These are phyloP conservation scores for Papilio elwesi DNA, from an alignment of 2,888 invertebrate genomes.

Conservation along the genomic window DNA sequence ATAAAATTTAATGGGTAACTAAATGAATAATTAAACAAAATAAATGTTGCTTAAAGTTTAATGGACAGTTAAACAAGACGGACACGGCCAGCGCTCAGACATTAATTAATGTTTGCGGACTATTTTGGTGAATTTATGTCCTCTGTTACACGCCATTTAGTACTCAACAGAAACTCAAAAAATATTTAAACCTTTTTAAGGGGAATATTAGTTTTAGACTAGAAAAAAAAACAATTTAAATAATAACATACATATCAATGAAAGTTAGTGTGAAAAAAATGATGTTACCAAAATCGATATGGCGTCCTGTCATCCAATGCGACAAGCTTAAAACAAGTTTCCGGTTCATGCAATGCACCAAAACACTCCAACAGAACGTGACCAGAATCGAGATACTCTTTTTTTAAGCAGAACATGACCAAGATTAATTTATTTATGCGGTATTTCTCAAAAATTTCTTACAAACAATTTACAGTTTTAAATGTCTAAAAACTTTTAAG, in stretches of 20 bases:
- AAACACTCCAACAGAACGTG: constrained; percentile 26
- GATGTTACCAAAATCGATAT: background rate
- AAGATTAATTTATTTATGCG: constrained; percentile 2
- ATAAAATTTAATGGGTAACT: background rate
- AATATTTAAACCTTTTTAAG: background rate
- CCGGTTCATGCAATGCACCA: constrained; percentile 21
- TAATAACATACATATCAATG: too few species aligned
- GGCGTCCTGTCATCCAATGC: background rate
- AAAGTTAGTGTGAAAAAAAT: too few species aligned
- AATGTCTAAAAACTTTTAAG: background rate
- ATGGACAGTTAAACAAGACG: constrained; percentile 29
- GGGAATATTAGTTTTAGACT: too few species aligned
- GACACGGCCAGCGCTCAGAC: constrained; percentile 25
- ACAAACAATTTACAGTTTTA: background rate
- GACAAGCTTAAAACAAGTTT: background rate
- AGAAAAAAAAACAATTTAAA: too few species aligned
- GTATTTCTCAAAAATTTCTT: background rate
- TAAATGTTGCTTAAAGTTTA: constrained; percentile 29
- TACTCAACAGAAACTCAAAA: background rate
- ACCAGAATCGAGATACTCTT: constrained; percentile 8
- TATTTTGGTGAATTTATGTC: constrained; percentile 28
- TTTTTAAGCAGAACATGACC: constrained; percentile 10
- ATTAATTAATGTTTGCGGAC: constrained; percentile 34
- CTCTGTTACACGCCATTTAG: constrained; percentile 10
- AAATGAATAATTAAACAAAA: constrained; percentile 22